phyloP scores from a whole-genome alignment of 2,888 invertebrate species.

The Drosophila borealis region DNA sequence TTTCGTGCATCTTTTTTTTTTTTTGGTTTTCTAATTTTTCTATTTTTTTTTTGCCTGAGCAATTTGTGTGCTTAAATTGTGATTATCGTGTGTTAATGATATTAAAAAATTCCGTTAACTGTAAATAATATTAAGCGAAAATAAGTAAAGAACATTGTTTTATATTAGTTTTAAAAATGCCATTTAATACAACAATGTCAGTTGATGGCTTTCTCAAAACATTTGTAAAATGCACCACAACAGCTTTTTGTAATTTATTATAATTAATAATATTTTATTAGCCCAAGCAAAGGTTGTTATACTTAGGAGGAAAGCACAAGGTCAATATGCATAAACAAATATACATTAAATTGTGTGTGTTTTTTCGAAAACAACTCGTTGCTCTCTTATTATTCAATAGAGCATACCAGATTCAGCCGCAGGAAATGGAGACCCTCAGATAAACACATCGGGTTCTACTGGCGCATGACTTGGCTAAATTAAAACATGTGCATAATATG shows the following conservation, averaged over 20 bases:
- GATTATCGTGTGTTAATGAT: constrained; percentile 49
- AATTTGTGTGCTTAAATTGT: constrained; percentile 53
- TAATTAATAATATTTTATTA: constrained; percentile 10
- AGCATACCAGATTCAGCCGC: constrained; percentile 10
- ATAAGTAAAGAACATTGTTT: constrained; percentile 7
- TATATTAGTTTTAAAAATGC: constrained; percentile 1
- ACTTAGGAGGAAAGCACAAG: constrained; percentile 3
- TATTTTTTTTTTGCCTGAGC: not conserved
- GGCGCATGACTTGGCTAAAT: constrained; percentile 33
- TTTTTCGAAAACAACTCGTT: not conserved
- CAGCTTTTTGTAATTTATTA: constrained; percentile 1
- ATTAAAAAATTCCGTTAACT: constrained; percentile 26
- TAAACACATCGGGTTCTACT: constrained; percentile 4
- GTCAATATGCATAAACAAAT: constrained; percentile 18
- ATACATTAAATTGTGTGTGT: not conserved
- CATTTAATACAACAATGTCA: constrained; percentile 3
- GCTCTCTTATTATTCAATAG: not conserved
- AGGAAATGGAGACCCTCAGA: constrained; percentile 35
- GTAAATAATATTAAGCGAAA: constrained; percentile 22
- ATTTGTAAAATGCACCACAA: constrained; percentile 26
- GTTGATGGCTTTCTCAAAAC: constrained; percentile 12
- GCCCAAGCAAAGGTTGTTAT: constrained; percentile 2
- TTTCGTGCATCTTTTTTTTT: constrained; percentile 6
- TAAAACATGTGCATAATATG: constrained; percentile 8
- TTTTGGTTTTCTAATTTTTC: constrained; percentile 1